Percentiles rank a stretch among this genome's conserved stretches.
Conservation (phyloP, 2,888 invertebrate genomes). For the Perizoma affinitatum region DNA sequence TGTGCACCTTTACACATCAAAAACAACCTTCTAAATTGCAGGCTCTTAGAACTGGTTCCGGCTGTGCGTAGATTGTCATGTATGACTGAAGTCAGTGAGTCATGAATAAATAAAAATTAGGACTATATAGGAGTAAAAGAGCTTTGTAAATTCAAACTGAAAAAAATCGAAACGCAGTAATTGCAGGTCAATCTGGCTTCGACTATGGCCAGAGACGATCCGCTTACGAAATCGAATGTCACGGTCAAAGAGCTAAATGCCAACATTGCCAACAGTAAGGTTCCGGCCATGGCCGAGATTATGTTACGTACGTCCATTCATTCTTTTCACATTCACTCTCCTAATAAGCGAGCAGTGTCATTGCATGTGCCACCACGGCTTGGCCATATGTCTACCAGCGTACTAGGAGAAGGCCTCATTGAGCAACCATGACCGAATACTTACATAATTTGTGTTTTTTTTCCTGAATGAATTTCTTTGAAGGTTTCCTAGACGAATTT, state of each 20-base stretch:
- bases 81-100: too few species aligned
- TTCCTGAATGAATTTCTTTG: constrained; percentile 31
- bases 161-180: constrained; percentile 20
- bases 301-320: constrained; percentile 46
- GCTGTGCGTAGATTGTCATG: too few species aligned
- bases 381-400: constrained; percentile 14
- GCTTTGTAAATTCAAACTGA: constrained; percentile 7
- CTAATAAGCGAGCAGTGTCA: constrained; percentile 35
- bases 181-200: constrained; percentile 11
- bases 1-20: too few species aligned
- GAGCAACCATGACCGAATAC: constrained; percentile 33
- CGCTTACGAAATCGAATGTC: constrained; percentile 30
- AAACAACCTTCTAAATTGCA: too few species aligned
- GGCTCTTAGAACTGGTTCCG: too few species aligned
- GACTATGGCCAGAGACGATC: constrained; percentile 19
- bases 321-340: constrained; percentile 41
- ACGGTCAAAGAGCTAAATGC: constrained; percentile 30
- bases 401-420: constrained; percentile 26
- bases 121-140: constrained; percentile 2
- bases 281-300: constrained; percentile 50
- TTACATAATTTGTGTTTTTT: constrained; percentile 34
- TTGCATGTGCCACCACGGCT: constrained; percentile 26
- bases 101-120: too few species aligned
- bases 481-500: constrained; percentile 27
- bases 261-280: constrained; percentile 33